A percentile compares a stretch with the other conserved stretches of the same genome.
Evolutionary conservation across 64 coral and sea anemone genomes (phyloP).

Genomic region (Porites lutea): DNA sequence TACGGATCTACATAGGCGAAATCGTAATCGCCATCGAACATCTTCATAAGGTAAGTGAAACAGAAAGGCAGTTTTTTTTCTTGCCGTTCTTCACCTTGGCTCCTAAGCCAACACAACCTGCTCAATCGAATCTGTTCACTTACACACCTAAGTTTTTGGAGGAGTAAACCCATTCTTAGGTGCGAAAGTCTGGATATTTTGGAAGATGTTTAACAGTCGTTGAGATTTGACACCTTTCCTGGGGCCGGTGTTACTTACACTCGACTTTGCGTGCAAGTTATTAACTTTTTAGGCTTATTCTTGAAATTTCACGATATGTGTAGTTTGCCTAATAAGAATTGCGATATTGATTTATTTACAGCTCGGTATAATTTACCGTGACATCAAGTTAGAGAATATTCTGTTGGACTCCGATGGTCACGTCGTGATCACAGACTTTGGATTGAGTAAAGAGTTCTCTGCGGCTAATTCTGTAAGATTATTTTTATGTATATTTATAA

Average conservation of each 20-base stretch:
- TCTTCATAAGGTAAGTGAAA: slow-evolving; percentile 85
- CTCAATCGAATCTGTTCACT: background rate
- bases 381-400: slow-evolving; percentile 99
- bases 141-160: background rate
- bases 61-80: background rate
- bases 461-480: slow-evolving; percentile 82
- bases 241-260: background rate
- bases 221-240: background rate
- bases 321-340: no score
- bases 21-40: slow-evolving; percentile 97
- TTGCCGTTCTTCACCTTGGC: background rate
- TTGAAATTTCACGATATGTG: no score
- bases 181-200: background rate
- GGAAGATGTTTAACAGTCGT: background rate
- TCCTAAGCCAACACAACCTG: slow-evolving; percentile 12
- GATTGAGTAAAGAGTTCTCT: slow-evolving; percentile 97
- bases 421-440: slow-evolving; percentile 98
- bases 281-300: no score
- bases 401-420: slow-evolving; percentile 91
- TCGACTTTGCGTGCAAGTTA: background rate
- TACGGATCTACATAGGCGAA: slow-evolving; percentile 94
- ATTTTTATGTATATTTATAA: background rate
- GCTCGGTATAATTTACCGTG: slow-evolving; percentile 99
- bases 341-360: slow-evolving; percentile 36
- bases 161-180: background rate